A percentile compares a stretch with the other conserved stretches of the same genome.
Evolutionary conservation across 2,113 vertebrate species (phyloP).

Genomic region (Lepus europaeus): DNA sequence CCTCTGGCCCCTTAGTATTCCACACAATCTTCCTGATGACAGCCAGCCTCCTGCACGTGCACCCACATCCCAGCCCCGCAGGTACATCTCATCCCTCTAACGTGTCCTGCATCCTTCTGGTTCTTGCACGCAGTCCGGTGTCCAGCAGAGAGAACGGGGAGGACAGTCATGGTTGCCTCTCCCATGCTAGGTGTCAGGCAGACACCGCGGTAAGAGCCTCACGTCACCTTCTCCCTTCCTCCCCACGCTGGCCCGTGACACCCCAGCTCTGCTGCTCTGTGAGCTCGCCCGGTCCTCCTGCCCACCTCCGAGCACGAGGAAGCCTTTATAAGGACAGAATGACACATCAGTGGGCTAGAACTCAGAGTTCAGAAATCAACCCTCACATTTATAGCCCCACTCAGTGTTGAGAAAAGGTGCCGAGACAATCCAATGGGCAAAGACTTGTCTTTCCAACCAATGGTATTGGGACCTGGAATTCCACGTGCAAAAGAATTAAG

Average conservation of each 20-base stretch:
- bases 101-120: background rate
- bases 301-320: background rate
- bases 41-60: background rate
- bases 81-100: background rate
- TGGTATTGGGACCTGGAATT: background rate
- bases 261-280: background rate
- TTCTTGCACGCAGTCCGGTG: background rate
- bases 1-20: background rate
- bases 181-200: background rate
- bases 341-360: background rate
- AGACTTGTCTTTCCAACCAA: slow-evolving; percentile 31
- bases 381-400: background rate
- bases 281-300: background rate
- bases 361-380: slow-evolving; percentile 1
- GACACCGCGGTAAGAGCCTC: background rate
- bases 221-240: background rate
- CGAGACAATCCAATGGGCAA: background rate
- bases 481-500: background rate
- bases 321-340: background rate
- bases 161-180: background rate
- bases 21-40: background rate
- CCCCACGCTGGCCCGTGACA: background rate
- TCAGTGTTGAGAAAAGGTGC: background rate
- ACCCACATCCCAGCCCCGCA: background rate
- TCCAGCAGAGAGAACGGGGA: background rate